Evolutionary conservation across 2,797 vertebrate genomes (phyloP).

Genomic region (Eurystomus glaucurus): DNA sequence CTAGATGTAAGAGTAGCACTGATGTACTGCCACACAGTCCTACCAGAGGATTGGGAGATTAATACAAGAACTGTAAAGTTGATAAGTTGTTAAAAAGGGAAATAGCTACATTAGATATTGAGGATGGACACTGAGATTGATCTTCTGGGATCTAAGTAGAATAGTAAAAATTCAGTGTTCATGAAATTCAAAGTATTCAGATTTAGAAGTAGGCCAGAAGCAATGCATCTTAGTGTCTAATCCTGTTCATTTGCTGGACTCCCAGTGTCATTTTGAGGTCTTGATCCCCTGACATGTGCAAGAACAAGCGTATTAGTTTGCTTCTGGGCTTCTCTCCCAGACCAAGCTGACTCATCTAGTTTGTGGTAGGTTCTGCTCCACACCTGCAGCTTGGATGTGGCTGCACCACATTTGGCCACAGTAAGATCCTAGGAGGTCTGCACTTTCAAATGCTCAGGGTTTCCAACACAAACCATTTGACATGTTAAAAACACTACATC

Average conservation of each 20-base stretch:
- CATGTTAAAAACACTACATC: background rate
- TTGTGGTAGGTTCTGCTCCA: background rate
- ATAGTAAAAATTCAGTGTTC: background rate
- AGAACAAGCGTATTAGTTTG: background rate
- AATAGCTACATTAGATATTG: background rate
- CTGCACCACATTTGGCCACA: background rate
- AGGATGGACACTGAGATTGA: background rate
- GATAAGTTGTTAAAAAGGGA: background rate
- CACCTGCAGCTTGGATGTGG: background rate
- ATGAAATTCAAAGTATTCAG: background rate
- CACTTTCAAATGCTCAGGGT: background rate
- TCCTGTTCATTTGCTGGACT: background rate
- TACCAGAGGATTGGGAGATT: background rate
- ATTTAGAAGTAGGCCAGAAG: background rate
- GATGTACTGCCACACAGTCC: background rate
- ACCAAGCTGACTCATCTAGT: background rate
- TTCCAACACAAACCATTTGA: background rate
- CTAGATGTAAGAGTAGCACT: background rate
- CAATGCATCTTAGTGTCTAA: background rate
- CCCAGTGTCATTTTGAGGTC: rapidly evolving
- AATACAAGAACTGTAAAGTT: background rate
- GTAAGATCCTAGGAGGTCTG: rapidly evolving
- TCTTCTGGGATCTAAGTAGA: background rate
- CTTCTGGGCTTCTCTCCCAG: background rate
- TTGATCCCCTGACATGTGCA: background rate